Percentiles rank a stretch among this genome's conserved stretches.
These are phyloP conservation scores for Scytalopus superciliaris DNA, from an alignment of 2,113 vertebrate genomes.

Conservation along the genomic window DNA sequence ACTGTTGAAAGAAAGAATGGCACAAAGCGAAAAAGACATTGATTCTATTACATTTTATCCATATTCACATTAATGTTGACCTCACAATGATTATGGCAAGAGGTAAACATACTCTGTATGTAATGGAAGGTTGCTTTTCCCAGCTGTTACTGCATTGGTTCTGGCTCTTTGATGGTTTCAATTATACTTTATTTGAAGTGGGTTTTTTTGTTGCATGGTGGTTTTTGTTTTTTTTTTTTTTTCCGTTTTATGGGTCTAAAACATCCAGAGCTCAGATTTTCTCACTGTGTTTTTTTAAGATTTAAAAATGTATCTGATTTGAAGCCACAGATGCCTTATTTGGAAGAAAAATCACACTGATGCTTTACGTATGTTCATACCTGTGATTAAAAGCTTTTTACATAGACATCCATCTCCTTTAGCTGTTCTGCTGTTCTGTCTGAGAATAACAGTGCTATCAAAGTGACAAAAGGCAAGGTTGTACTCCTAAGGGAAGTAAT, in stretches of 20 bases:
- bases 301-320: not conserved
- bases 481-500: conserved; percentile 71
- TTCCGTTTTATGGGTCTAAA: not conserved
- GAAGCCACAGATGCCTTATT: not conserved
- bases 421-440: conserved; percentile 41
- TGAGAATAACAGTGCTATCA: conserved; percentile 66
- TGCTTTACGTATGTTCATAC: not conserved
- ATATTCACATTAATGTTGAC: not conserved
- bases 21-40: not conserved
- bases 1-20: not conserved
- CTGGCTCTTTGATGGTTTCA: not conserved
- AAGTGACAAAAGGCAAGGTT: conserved; percentile 64
- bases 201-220: too few relatives aligned
- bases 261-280: not conserved
- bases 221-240: not conserved
- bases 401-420: conserved; percentile 32
- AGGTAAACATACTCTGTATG: not conserved
- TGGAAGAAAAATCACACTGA: not conserved
- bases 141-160: not conserved
- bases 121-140: not conserved
- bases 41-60: not conserved
- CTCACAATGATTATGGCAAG: not conserved
- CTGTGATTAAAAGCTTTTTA: conserved; percentile 52
- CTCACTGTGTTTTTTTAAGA: not conserved
- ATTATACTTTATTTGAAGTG: not conserved